phyloP scores from a whole-genome alignment of 2,797 vertebrate species.

The Gephyroberyx darwinii region DNA sequence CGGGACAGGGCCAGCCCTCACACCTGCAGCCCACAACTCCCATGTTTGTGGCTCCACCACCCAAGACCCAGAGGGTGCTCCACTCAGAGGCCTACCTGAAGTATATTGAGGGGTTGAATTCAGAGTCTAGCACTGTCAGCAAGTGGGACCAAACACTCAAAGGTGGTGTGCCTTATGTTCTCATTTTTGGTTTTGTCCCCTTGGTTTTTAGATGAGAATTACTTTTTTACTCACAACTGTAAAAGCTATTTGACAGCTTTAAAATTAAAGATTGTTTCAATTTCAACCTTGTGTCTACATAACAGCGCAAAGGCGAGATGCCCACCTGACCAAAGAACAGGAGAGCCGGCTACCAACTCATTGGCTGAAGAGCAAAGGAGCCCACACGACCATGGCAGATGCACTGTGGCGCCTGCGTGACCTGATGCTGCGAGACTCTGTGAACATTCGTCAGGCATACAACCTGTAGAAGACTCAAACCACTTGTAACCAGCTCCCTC shows the following conservation, averaged over 20 bases:
- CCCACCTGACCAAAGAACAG: conserved; percentile 95
- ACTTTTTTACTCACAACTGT: background rate
- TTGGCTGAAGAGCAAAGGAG: conserved; percentile 99
- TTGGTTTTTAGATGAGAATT: no score
- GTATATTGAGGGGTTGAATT: conserved; percentile 96
- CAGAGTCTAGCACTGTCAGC: conserved; percentile 93
- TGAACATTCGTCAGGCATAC: conserved; percentile 96
- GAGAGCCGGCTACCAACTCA: conserved; percentile 95
- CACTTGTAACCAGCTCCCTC: conserved; percentile 66
- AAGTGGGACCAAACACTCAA: conserved; percentile 98
- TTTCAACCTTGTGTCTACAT: conserved; percentile 35
- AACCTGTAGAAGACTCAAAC: conserved; percentile 85
- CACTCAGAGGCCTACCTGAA: conserved; percentile 99
- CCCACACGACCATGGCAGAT: conserved; percentile 97
- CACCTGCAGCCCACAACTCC: conserved; percentile 92
- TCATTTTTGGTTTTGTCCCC: background rate
- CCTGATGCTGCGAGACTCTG: conserved; percentile 96
- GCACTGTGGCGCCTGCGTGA: conserved; percentile 96
- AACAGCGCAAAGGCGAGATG: conserved; percentile 90
- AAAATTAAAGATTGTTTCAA: conserved; percentile 1
- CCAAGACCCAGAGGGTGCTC: conserved; percentile 95
- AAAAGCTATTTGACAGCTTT: background rate
- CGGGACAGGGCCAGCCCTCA: conserved; percentile 87
- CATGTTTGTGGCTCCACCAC: conserved; percentile 96
- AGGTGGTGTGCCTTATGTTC: conserved; percentile 76